Conservation (phyloP, 1,140 invertebrate species). For the Idris sp. region DNA sequence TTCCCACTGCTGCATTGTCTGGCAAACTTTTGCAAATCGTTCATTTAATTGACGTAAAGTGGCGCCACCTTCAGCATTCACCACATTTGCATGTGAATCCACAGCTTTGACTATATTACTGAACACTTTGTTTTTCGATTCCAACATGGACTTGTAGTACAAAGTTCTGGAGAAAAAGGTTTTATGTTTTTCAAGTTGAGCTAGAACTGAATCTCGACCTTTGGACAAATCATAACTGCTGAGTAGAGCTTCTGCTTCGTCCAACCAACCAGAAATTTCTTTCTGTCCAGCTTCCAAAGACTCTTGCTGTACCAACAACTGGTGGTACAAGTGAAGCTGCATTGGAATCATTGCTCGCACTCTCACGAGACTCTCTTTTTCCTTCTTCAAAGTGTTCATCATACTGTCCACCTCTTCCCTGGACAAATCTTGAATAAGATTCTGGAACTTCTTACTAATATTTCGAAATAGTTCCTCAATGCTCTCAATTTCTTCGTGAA, state of each 20-base stretch:
- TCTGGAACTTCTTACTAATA: conserved; percentile 93
- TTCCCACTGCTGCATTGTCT: conserved; percentile 87
- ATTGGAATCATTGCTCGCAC: conserved; percentile 88
- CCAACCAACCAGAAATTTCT: conserved; percentile 91
- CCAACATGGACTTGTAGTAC: conserved; percentile 95
- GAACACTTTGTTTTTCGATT: conserved; percentile 96
- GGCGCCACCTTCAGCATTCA: conserved; percentile 84
- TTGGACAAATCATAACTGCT: conserved; percentile 81
- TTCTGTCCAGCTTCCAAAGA: conserved; percentile 91
- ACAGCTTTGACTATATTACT: conserved; percentile 90
- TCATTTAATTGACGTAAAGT: conserved; percentile 89
- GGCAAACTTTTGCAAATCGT: conserved; percentile 86
- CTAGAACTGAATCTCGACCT: conserved; percentile 86
- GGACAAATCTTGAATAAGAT: conserved; percentile 91
- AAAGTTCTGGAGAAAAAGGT: conserved; percentile 91
- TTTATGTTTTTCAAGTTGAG: conserved; percentile 89
- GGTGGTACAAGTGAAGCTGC: conserved; percentile 88
- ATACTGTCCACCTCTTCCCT: conserved; percentile 93
- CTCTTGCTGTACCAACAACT: conserved; percentile 92
- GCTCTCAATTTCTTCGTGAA: conserved; percentile 89
- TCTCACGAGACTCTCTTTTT: conserved; percentile 90
- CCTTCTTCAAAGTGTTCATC: conserved; percentile 92
- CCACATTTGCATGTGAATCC: conserved; percentile 82
- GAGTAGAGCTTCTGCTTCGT: conserved; percentile 88
- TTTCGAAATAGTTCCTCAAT: conserved; percentile 94